A percentile compares a stretch with the other conserved stretches of the same genome.
Conservation (phyloP, 2,797 vertebrate genomes). For the Eutrigla gurnardus region DNA sequence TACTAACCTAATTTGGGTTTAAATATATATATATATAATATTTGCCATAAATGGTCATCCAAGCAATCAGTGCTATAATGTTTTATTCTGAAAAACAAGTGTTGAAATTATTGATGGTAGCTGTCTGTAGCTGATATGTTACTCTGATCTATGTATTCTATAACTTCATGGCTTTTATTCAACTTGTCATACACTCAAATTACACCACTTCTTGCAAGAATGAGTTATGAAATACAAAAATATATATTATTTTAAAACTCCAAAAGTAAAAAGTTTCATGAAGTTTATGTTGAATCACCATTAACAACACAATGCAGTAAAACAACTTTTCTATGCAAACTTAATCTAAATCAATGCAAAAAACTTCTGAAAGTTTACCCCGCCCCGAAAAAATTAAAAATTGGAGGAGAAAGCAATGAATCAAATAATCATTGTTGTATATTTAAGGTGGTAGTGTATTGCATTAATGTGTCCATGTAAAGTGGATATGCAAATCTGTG, state of each 20-base stretch:
- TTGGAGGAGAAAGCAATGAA: not conserved
- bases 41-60: not conserved
- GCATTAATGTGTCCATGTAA: not conserved
- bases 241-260: not conserved
- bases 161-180: not conserved
- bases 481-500: constrained; percentile 6
- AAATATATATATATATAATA: too few species aligned
- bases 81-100: not conserved
- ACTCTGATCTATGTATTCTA: not conserved
- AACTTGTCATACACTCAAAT: not conserved
- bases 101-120: not conserved
- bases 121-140: not conserved
- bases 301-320: not conserved
- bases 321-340: not conserved
- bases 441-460: not conserved
- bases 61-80: not conserved
- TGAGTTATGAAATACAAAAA: not conserved
- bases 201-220: not conserved
- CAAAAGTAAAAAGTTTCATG: not conserved
- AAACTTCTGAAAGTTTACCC: not conserved
- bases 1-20: not conserved
- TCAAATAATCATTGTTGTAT: not conserved
- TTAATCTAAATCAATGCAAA: not conserved
- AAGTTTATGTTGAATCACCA: not conserved
- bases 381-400: too few species aligned